A percentile compares a stretch with the other conserved stretches of the same genome.
Conservation (phyloP, 2,797 vertebrate species). For the Cryptoblepharus egeriae region DNA sequence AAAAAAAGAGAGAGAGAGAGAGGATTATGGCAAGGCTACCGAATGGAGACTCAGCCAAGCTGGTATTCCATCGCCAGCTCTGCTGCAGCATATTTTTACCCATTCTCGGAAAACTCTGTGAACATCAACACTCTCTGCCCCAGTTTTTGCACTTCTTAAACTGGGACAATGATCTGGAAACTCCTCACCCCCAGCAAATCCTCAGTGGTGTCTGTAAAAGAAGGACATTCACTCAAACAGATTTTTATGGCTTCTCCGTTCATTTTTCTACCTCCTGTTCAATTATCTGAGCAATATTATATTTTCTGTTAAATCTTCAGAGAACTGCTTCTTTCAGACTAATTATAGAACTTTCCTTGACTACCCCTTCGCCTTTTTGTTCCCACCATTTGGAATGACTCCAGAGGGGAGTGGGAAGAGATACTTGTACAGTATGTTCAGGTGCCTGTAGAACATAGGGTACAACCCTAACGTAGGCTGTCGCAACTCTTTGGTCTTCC, state of each 20-base stretch:
- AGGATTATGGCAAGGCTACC: neutral
- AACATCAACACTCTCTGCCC: neutral
- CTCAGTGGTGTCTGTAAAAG: neutral
- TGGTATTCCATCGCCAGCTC: neutral
- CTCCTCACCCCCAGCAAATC: neutral
- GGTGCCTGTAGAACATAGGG: no score
- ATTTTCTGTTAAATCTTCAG: no score
- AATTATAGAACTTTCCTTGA: no score
- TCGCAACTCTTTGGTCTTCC: no score
- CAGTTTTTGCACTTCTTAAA: constrained; percentile 18
- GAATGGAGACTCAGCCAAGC: neutral
- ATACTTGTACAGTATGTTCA: no score
- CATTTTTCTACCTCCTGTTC: neutral
- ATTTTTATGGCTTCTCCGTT: no score
- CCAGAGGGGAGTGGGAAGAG: no score
- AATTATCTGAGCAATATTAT: neutral
- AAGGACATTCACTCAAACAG: neutral
- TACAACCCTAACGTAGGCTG: no score
- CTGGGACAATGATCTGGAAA: neutral
- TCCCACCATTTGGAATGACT: no score
- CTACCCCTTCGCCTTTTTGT: no score
- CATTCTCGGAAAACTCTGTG: neutral
- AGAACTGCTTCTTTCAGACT: neutral
- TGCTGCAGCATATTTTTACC: constrained; percentile 5
- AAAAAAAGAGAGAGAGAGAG: no score